Percentiles rank a stretch among this genome's conserved stretches.
Conservation (phyloP, 2,888 invertebrate genomes). For the Tribolium freemani region DNA sequence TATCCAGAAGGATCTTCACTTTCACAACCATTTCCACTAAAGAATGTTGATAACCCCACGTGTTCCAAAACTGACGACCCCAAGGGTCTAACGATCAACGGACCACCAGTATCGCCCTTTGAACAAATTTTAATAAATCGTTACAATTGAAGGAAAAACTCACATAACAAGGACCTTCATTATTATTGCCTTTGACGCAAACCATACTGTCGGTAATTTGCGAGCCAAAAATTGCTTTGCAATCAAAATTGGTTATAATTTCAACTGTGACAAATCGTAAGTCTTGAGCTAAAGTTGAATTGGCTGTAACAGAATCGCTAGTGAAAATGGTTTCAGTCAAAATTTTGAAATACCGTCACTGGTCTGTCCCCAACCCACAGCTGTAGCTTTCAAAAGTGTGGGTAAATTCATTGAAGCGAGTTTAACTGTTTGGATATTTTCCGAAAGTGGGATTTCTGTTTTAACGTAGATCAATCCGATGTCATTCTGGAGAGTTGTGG, state of each 20-base stretch:
- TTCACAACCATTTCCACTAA: slow-evolving; percentile 12
- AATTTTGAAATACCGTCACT: not conserved
- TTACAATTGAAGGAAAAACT: not conserved
- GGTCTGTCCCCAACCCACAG: not conserved
- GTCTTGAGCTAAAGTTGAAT: not conserved
- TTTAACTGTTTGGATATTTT: not conserved
- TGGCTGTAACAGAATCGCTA: not conserved
- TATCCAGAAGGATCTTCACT: slow-evolving; percentile 14
- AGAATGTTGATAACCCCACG: slow-evolving; percentile 5
- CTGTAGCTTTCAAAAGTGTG: not conserved
- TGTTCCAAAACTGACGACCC: not conserved
- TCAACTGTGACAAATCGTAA: not conserved
- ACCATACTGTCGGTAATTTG: slow-evolving; percentile 11
- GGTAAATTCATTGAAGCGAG: not conserved
- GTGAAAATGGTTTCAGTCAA: not conserved
- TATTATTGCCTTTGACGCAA: slow-evolving; percentile 10
- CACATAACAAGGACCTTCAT: slow-evolving; percentile 14
- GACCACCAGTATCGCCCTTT: slow-evolving; percentile 16
- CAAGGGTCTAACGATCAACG: not conserved
- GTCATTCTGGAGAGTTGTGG: not conserved
- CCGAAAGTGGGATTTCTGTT: not conserved
- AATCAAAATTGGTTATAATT: not conserved
- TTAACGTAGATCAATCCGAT: not conserved
- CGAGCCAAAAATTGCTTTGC: not conserved
- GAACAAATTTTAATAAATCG: not conserved